phyloP scores from a whole-genome alignment of 1,140 invertebrate genomes.

The Halesus radiatus region DNA sequence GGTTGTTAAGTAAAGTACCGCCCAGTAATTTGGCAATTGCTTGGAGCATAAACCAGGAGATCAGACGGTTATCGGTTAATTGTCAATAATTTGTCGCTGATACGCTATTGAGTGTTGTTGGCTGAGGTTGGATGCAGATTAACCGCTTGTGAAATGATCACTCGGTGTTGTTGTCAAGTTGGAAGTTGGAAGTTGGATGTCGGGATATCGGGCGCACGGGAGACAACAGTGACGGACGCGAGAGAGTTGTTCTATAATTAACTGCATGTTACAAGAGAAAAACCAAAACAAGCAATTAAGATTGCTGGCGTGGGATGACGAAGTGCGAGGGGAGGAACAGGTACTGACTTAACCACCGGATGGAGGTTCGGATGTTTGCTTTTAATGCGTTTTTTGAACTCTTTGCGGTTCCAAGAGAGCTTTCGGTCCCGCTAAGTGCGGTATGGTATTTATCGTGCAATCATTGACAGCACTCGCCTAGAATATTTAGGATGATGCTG shows the following conservation, averaged over 20 bases:
- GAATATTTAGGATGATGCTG: not conserved
- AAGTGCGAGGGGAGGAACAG: constrained; percentile 42
- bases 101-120: not conserved
- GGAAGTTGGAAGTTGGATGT: not conserved
- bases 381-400: constrained; percentile 52
- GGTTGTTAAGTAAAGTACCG: not conserved
- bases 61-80: not conserved
- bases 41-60: not conserved
- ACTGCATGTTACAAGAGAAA: constrained; percentile 53
- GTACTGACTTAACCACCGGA: constrained; percentile 54
- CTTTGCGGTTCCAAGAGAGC: constrained; percentile 42
- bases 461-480: constrained; percentile 28
- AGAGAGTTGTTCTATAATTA: constrained; percentile 53
- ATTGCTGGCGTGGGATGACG: constrained; percentile 36
- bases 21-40: not conserved
- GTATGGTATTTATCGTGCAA: constrained; percentile 35
- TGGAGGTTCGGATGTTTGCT: constrained; percentile 50
- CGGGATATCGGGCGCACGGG: not conserved
- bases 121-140: not conserved
- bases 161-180: constrained; percentile 10
- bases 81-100: not conserved
- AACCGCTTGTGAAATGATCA: too few species aligned
- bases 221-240: constrained; percentile 28
- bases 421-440: constrained; percentile 39
- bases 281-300: constrained; percentile 56